Conservation (phyloP, 2,113 vertebrate species). For the Neogale vison region DNA sequence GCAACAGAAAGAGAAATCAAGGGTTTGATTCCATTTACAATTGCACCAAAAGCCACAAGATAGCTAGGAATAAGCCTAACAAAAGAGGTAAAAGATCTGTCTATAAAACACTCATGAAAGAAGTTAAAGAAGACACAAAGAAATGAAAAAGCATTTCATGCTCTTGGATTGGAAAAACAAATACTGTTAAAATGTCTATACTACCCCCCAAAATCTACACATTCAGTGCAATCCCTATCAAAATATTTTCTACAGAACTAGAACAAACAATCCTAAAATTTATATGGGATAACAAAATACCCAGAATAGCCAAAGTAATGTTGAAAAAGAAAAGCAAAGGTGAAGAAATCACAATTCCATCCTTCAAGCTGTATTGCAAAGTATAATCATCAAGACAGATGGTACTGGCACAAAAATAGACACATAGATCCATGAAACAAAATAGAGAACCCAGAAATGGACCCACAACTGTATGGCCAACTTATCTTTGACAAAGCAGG, state of each 20-base stretch:
- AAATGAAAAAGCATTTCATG: neutral
- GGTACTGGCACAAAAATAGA: neutral
- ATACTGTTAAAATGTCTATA: neutral
- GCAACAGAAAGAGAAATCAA: neutral
- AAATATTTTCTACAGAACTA: neutral
- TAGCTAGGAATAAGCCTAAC: neutral
- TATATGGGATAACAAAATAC: neutral
- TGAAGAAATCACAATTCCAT: neutral
- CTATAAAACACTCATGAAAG: neutral
- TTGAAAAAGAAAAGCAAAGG: neutral
- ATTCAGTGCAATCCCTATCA: neutral
- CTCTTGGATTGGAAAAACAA: neutral
- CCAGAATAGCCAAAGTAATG: neutral
- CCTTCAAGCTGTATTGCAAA: neutral
- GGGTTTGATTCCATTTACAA: neutral
- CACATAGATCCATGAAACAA: neutral
- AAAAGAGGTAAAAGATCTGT: neutral
- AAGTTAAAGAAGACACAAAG: neutral
- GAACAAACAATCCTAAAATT: neutral
- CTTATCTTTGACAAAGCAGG: too few relatives aligned
- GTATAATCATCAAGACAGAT: neutral
- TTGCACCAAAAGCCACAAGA: neutral
- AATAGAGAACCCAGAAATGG: neutral
- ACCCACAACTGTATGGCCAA: too few relatives aligned
- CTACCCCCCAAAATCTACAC: neutral